Conservation (phyloP, 2,797 vertebrate genomes). For the Numenius phaeopus region DNA sequence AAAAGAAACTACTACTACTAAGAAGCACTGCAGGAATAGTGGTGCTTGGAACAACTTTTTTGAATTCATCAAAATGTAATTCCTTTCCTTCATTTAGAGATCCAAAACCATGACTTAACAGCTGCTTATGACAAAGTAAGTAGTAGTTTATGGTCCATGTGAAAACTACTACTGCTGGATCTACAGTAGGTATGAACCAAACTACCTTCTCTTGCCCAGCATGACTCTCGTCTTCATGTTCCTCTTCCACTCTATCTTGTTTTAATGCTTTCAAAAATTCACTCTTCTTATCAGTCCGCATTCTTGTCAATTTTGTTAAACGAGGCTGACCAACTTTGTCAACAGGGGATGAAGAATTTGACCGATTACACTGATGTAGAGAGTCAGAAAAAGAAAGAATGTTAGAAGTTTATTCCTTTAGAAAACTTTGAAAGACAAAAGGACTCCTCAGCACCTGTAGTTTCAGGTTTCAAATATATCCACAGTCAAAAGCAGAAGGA, state of each 20-base stretch:
- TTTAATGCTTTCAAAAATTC: conserved; percentile 83
- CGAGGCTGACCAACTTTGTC: conserved; percentile 81
- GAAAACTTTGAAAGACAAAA: background rate
- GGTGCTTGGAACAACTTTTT: background rate
- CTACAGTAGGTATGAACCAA: background rate
- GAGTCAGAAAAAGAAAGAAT: background rate
- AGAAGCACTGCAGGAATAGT: background rate
- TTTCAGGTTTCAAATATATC: background rate
- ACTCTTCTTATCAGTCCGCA: conserved; percentile 82
- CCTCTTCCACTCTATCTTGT: conserved; percentile 62
- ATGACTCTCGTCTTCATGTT: conserved; percentile 66
- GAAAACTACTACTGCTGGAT: background rate
- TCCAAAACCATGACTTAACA: background rate
- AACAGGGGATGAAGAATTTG: conserved; percentile 82
- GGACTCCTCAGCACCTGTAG: background rate
- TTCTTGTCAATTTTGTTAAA: conserved; percentile 82
- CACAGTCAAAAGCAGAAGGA: background rate
- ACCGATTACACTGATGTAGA: conserved; percentile 72
- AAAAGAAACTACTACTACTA: background rate
- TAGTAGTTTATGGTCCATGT: background rate
- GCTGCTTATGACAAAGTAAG: background rate
- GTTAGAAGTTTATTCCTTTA: background rate
- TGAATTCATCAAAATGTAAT: background rate
- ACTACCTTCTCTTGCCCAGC: conserved; percentile 77
- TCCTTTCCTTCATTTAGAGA: background rate